A percentile compares a stretch with the other conserved stretches of the same genome.
phyloP scores from a whole-genome alignment of 1,140 invertebrate species.

The Drosophila murphyi region DNA sequence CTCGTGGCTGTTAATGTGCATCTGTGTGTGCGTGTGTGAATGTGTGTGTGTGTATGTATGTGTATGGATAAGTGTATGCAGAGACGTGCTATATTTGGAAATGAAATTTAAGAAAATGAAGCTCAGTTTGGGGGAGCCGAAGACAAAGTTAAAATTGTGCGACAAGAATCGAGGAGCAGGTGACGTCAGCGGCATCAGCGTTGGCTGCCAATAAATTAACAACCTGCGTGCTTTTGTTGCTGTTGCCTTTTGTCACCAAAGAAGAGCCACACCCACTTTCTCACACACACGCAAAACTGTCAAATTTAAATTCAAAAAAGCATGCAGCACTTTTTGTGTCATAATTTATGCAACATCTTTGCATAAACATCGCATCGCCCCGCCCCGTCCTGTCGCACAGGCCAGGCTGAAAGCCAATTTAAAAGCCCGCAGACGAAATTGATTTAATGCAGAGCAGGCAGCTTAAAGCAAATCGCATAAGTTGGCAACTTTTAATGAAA shows the following conservation, averaged over 20 bases:
- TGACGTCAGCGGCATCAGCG: conserved; percentile 27
- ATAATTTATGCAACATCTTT: conserved; percentile 54
- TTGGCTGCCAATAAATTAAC: conserved; percentile 40
- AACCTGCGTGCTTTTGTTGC: conserved; percentile 13
- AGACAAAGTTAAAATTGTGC: conserved; percentile 37
- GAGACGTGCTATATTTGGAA: conserved; percentile 77
- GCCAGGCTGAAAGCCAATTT: conserved; percentile 37
- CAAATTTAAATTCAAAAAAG: conserved; percentile 67
- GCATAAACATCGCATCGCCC: conserved; percentile 25
- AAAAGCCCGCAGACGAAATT: conserved; percentile 34
- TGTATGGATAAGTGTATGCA: conserved; percentile 23
- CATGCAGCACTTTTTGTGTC: conserved; percentile 8
- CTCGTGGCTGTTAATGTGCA: not conserved
- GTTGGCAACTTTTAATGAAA: conserved; percentile 75
- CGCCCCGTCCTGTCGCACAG: not conserved
- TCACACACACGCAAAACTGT: conserved; percentile 40
- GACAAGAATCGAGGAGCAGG: conserved; percentile 21
- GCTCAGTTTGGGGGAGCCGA: conserved; percentile 15
- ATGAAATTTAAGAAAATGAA: conserved; percentile 73
- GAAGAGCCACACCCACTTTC: conserved; percentile 7
- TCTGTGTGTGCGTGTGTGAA: conserved; percentile 6
- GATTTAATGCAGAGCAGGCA: conserved; percentile 42
- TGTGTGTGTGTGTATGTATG: not conserved
- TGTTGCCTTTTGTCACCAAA: conserved; percentile 27
- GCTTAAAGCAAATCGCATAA: conserved; percentile 78